Conservation (phyloP, 2,113 vertebrate genomes). For the Penelope pileata region DNA sequence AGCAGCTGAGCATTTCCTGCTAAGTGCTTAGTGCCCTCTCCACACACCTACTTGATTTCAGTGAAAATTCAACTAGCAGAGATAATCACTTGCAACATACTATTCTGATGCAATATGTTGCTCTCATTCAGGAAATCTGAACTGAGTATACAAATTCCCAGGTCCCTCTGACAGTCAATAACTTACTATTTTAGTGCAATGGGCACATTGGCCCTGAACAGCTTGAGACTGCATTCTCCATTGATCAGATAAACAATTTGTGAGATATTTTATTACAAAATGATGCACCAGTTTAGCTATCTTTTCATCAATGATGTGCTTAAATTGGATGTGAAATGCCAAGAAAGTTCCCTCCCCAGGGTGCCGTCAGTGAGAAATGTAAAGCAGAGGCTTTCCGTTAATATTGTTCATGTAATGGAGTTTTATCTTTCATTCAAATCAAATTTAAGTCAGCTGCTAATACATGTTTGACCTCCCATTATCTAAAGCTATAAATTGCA, state of each 20-base stretch:
- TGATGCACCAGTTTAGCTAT: constrained; percentile 72
- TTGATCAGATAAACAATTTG: constrained; percentile 89
- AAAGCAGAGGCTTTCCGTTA: constrained; percentile 69
- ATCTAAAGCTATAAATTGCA: constrained; percentile 54
- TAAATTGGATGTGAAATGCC: constrained; percentile 77
- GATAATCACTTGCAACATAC: neutral
- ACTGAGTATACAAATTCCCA: constrained; percentile 67
- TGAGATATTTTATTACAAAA: constrained; percentile 83
- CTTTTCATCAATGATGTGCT: constrained; percentile 82
- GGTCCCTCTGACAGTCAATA: constrained; percentile 78
- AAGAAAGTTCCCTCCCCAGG: constrained; percentile 77
- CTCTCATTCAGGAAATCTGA: constrained; percentile 71
- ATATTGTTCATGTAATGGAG: constrained; percentile 34
- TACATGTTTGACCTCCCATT: constrained; percentile 70
- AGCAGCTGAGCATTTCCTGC: neutral
- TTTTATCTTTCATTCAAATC: constrained; percentile 73
- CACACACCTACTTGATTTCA: constrained; percentile 34
- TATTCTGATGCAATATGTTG: constrained; percentile 1
- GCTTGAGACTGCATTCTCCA: constrained; percentile 83
- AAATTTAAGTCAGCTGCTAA: constrained; percentile 74
- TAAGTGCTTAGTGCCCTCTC: neutral
- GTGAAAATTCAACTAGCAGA: constrained; percentile 6
- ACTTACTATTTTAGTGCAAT: constrained; percentile 83
- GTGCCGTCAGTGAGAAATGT: constrained; percentile 76
- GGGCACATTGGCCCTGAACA: constrained; percentile 86